Evolutionary conservation across 2,113 vertebrate genomes (phyloP), one percentile per base, ranked within the genome.

Genomic region (Parus major): DNA sequence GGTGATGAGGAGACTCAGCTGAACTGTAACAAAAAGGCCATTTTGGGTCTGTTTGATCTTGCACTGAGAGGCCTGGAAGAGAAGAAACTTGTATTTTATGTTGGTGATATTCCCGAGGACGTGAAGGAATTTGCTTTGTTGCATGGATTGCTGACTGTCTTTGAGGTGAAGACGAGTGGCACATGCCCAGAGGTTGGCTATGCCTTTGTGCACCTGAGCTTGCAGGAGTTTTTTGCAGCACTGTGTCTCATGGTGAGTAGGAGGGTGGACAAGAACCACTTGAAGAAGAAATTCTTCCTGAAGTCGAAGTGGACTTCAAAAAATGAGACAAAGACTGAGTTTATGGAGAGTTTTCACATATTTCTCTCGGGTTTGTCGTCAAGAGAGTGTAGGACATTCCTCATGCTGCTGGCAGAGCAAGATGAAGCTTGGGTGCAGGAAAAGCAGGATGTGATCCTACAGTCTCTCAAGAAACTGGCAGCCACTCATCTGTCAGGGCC

Each of bases 201-300:
- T 36, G 96, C 98, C 78, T 99, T 99, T 78, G 85, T 97, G 53
- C 99, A 99, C 96, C 92, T 99, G 78, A 99, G 98, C 19, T 91
- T 99, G 72, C 99, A 99, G 93, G 99, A 99, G 93, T 99, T 99
- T 89, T 97, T 99, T 22, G 98, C 98, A 31, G 99, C 99, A 1
- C 95, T 99, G 52, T 93, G 98, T 82, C 97, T 99, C 87, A 98
- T 99, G 98, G 97, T 98, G 17, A 99, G 97, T 55, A 55, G 72
- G 10, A 88, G 50, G 2, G 94, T 99, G 36, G 97, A 97, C 66
- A 97, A 96, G 42, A 21, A 73, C 5, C 82, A 80, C n/a, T 92
- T 99, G 15, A 95, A 96, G 76, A 95, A 90, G 87, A 98, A 98
- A 24, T 97, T 99, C 73, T 98, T 96, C 73, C 96, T 99, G 94